Percentiles rank a stretch among this genome's conserved stretches.
Conservation (phyloP, 2,113 vertebrate species). For the Stigmatopora nigra region DNA sequence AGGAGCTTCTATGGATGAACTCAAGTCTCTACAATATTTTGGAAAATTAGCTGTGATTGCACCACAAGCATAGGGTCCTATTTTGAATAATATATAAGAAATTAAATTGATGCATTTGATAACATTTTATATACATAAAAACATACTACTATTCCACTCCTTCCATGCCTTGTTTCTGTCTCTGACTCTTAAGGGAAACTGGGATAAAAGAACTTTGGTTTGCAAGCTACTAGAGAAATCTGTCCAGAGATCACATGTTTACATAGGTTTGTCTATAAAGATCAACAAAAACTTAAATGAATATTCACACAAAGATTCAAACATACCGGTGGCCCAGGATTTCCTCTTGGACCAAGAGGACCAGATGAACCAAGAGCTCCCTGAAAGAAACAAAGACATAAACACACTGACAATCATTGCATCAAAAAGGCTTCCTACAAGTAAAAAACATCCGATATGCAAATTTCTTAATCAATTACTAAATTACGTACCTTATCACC, state of each 20-base stretch:
- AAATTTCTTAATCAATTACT: conserved; percentile 4
- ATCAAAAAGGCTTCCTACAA: neutral
- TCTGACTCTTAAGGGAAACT: neutral
- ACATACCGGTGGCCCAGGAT: conserved; percentile 84
- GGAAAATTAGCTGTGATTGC: neutral
- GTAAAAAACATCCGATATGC: neutral
- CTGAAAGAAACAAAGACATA: conserved; percentile 56
- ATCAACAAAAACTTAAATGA: neutral
- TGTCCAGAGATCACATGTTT: conserved; percentile 12
- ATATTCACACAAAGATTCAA: neutral
- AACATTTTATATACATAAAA: neutral
- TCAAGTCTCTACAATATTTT: neutral
- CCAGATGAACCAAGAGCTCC: conserved; percentile 80
- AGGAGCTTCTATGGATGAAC: neutral
- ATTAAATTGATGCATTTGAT: neutral
- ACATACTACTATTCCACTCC: neutral
- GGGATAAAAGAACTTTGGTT: conserved; percentile 6
- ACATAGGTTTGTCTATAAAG: conserved; percentile 22
- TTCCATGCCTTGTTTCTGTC: neutral
- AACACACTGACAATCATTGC: neutral
- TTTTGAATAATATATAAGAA: neutral
- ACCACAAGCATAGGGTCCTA: neutral
- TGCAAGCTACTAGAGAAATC: conserved; percentile 19
- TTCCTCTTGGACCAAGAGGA: conserved; percentile 80
- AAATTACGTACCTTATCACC: conserved; percentile 84